phyloP scores from a whole-genome alignment of 37 sponge, comb jelly and placozoan species.

The Ianthella basta region DNA sequence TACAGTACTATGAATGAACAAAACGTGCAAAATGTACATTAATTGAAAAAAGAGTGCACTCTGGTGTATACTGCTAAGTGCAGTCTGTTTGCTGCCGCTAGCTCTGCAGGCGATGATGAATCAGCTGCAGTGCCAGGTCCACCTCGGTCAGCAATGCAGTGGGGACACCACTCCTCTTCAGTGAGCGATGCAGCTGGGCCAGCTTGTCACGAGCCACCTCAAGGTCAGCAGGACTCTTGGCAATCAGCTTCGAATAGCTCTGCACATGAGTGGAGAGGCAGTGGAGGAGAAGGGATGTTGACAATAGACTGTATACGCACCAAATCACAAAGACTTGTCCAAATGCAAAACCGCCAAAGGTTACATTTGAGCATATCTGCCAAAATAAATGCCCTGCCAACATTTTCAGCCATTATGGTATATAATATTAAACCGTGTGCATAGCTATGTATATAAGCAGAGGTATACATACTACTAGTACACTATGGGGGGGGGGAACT shows the following conservation, averaged over 20 bases:
- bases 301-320: no score
- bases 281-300: no score
- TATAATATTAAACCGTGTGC: no score
- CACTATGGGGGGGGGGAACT: no score
- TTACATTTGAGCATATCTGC: background rate
- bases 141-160: constrained; percentile 52
- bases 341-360: background rate
- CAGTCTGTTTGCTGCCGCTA: background rate
- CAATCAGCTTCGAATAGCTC: constrained; percentile 37
- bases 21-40: no score
- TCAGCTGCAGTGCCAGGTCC: constrained; percentile 46
- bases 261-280: constrained; percentile 10
- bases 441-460: no score
- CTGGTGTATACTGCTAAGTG: no score
- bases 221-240: background rate
- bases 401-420: no score
- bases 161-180: constrained; percentile 60
- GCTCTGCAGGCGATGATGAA: background rate
- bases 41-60: no score
- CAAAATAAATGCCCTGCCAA: no score
- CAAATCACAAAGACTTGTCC: background rate
- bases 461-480: no score
- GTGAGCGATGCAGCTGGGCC: background rate
- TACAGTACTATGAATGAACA: no score
- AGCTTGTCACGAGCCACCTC: constrained; percentile 55